Evolutionary conservation across 1,140 invertebrate genomes (phyloP), one percentile per base, ranked within the genome.

Genomic region (Lamellibrachia luymesi): DNA sequence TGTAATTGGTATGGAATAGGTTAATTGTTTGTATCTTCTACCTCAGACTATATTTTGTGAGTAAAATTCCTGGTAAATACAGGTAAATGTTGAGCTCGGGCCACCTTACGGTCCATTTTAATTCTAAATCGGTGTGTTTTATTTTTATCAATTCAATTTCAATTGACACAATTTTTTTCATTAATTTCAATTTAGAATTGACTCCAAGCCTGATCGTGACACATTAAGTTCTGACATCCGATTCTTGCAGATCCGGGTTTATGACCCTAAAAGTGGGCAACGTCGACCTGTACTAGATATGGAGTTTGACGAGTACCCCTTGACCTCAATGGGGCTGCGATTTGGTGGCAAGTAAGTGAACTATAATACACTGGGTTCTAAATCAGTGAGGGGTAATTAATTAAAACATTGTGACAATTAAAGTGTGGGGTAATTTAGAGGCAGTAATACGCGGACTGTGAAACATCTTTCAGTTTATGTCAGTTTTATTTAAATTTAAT

Each of bases 231-330:
- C 92, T 50, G 49, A 51, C 49, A 27, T 6, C 5, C 17, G n/a
- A 80, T 80, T 80, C 49, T 92, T 93, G 90, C 95, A 96, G 95
- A 95, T 97, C 91, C 94, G 96, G n/a, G 92, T 97, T 1, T 97
- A 97, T 95, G 97, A 97, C 95, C 96, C 96, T 22, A 94, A 95
- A 92, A 80, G 94, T 94, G 93, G 95, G 50, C 96, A 97, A 93
- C 95, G 97, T 94, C 94, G 97, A 90, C 97, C 97, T 8, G 96
- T 97, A 1, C 94, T 97, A n/a, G 96, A 96, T 90, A 95, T 97
- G 93, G 94, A 95, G 49, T 96, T 96, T 94, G 95, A 96, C 91
- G 96, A 97, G 91, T 95, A 96, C 95, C 96, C 97, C 22, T 95
- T 97, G 2, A 97, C 96, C 56, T 95, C 95, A 38, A 93, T 97